Evolutionary conservation across 2,797 vertebrate genomes (phyloP).

Genomic region (Lagorchestes hirsutus): DNA sequence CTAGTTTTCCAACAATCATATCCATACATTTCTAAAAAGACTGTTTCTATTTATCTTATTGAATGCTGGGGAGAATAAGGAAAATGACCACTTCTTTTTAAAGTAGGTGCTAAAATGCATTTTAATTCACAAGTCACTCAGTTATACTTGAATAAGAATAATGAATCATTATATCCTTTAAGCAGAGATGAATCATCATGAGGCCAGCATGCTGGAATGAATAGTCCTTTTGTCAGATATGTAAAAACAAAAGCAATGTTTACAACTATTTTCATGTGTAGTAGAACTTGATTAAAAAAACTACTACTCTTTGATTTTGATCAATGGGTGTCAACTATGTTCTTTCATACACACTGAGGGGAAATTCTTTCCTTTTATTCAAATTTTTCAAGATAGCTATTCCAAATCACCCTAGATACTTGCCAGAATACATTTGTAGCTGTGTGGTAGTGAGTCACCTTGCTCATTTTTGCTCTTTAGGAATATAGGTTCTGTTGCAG

Average conservation of each 20-base stretch:
- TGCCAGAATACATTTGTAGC: not conserved
- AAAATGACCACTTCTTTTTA: not conserved
- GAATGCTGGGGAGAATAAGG: not conserved
- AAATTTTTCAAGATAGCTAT: not conserved
- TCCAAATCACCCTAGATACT: not conserved
- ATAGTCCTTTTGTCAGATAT: not conserved
- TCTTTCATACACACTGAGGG: too few relatives aligned
- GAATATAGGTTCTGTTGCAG: not conserved
- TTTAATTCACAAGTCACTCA: not conserved
- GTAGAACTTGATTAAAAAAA: not conserved
- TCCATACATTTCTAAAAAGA: not conserved
- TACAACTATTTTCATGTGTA: not conserved
- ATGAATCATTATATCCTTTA: not conserved
- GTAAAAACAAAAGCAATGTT: not conserved
- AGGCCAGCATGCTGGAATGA: not conserved
- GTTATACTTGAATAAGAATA: not conserved
- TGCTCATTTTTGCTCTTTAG: not conserved
- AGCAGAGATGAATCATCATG: not conserved
- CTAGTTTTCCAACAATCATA: not conserved
- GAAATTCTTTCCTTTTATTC: not conserved
- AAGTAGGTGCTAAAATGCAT: not conserved
- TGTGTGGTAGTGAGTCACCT: not conserved
- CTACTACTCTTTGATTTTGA: not conserved
- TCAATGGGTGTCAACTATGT: not conserved
- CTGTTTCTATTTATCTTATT: not conserved